phyloP scores from a whole-genome alignment of 2,888 invertebrate species.

The Hoplodrina ambigua region DNA sequence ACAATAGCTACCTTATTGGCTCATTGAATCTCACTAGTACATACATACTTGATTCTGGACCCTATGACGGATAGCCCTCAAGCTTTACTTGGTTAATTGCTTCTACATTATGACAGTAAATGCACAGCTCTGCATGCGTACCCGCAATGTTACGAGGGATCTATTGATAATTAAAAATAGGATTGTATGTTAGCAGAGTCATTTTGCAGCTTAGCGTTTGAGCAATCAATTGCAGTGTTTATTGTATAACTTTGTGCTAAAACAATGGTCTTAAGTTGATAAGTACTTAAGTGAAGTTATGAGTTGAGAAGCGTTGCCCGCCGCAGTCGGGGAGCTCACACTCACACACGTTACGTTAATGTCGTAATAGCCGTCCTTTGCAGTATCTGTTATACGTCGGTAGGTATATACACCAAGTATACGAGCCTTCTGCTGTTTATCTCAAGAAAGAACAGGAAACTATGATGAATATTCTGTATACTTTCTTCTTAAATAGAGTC shows the following conservation, averaged over 20 bases:
- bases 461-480: background rate
- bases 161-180: too few relatives aligned
- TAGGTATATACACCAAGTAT: background rate
- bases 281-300: conserved; percentile 18
- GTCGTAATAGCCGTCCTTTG: conserved; percentile 25
- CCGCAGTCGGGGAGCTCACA: conserved; percentile 31
- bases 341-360: conserved; percentile 55
- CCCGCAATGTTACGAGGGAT: too few relatives aligned
- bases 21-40: background rate
- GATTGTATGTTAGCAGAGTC: too few relatives aligned
- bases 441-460: background rate
- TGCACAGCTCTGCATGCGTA: too few relatives aligned
- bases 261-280: conserved; percentile 6
- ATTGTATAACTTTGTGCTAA: background rate
- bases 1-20: background rate
- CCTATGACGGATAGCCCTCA: background rate
- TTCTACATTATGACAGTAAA: too few relatives aligned
- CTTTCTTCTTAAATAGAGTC: too few relatives aligned
- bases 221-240: too few relatives aligned
- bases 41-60: background rate
- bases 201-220: background rate
- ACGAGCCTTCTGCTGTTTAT: too few relatives aligned
- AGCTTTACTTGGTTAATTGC: too few relatives aligned
- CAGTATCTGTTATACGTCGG: background rate
- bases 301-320: conserved; percentile 3